These are phyloP conservation scores for Dinomys branickii DNA, from an alignment of 2,113 vertebrate species.

Conservation along the genomic window DNA sequence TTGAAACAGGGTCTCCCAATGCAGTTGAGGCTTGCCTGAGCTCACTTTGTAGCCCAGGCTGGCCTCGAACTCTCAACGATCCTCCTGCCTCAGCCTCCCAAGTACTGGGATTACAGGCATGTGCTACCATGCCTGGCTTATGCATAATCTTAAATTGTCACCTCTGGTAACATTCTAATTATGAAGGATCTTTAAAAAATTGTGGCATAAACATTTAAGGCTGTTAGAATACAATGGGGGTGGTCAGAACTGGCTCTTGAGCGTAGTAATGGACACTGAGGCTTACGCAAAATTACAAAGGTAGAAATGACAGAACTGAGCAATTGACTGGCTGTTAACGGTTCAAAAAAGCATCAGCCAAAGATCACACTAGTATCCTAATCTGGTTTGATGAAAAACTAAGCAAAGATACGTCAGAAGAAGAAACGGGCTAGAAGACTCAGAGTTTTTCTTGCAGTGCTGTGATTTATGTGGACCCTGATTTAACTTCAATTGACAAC, in stretches of 20 bases:
- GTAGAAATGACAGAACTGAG: not conserved
- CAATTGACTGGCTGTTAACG: not conserved
- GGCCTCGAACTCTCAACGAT: too few species aligned
- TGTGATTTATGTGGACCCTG: accelerated
- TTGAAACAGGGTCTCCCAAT: too few species aligned
- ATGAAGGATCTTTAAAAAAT: not conserved
- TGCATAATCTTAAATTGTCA: not conserved
- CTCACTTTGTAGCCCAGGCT: too few species aligned
- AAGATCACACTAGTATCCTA: not conserved
- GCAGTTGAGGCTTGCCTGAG: too few species aligned
- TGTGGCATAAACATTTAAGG: not conserved
- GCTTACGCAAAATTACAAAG: not conserved
- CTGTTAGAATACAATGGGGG: not conserved
- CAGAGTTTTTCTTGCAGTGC: not conserved
- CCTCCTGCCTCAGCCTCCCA: too few species aligned
- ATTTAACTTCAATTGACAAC: not conserved
- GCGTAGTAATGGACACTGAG: not conserved
- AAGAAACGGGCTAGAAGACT: not conserved
- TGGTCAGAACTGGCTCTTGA: not conserved
- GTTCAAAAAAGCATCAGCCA: not conserved
- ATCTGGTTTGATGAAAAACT: not conserved
- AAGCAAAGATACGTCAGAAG: not conserved
- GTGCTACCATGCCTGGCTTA: too few species aligned
- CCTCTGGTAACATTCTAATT: not conserved
- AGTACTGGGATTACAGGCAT: too few species aligned